Base-by-base conservation (phyloP, 2,888 invertebrate genomes). In the Alcis repandata region DNA sequence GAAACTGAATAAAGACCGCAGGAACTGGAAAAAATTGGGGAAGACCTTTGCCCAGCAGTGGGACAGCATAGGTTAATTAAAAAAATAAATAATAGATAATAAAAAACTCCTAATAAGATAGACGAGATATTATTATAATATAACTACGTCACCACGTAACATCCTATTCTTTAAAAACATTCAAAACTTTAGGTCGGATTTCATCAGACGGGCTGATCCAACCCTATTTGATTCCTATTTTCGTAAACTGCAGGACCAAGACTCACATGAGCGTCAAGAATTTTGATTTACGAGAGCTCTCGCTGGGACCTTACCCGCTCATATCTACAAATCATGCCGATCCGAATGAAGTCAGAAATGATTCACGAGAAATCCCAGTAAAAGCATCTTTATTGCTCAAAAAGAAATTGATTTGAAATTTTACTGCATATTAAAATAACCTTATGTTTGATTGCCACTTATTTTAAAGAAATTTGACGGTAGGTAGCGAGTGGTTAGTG, bases 381-480 rank as follows among this genome's bases (percentile, higher is more conserved):
- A 89, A 84, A 73, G 75, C 78, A 71, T 83, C 83, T 91, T 91
- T 90, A 90, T 84, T 79, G 82, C 85, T 83, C 72, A 74, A 83
- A 88, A 87, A 87, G 85, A 88, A 90, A 91, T 92, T 88, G 88
- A 92, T 91, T 91, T 88, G 78, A 86, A 88, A 88, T 90, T 90
- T 91, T 90, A 92, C 86, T 91, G 89, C 90, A 88, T 91, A 91
- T 91, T 91, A 90, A 90, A 90, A 84, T 90, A 90, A 89, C 88
- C 87, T 89, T 89, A 87, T 83, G 83, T 91, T 86, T 84, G 86
- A 89, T 88, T 83, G 84, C 85, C 83, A 78, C 82, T 87, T 87
- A 85, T 84, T 83, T 79, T 76, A 79, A 77, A 79, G 74, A 78
- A 79, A 75, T 82, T 79, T 63, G 59, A 60, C 69, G 66, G 67